Evolutionary conservation across 1,140 invertebrate species (phyloP), one percentile per base, ranked within the genome.

Genomic region (Zophobas atratus): DNA sequence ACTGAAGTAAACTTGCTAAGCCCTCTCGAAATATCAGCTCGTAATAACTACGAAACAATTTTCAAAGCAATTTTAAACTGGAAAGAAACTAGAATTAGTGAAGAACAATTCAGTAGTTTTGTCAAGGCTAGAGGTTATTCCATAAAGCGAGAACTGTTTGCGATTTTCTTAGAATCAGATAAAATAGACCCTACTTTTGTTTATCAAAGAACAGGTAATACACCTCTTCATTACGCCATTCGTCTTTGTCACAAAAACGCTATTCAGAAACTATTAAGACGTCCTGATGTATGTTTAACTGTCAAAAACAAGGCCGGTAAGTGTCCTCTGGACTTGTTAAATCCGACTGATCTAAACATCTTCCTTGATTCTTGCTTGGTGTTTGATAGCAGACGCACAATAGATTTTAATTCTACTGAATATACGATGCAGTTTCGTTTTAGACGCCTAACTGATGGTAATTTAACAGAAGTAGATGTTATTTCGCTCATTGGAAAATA

Each of bases 401-500:
- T 6, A 20, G 6, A 60, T 36, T 39, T 39, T 60, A 36, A 3
- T 36, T 8, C n/a, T 20, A 1, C 8, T 2, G 56, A 60, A 8
- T 60, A 60, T 39, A 60, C 35, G n/a, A 60, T 39, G 8, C 6
- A 36, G 8, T 8, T 60, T 6, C 34, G 36, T 60, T 60, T 60
- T 38, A 60, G 6, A 1, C 8, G 3, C 38, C 38, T 60, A 39
- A 39, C 8, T 36, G 35, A 1, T 20, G 36, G 33, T 5, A n/a
- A 60, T 8, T 60, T 39, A 8, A 60, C 35, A 38, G 56, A 60
- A 39, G n/a, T 32, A 6, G 35, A 2, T 1, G 35, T 60, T 5
- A 36, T 60, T 8, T 60, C 56, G 5, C n/a, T n/a, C n/a, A 35
- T 60, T 60, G 56, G 56, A 39, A 60, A 60, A 35, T 35, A 35